A percentile compares a stretch with the other conserved stretches of the same genome.
Conservation (phyloP, 92 coral and sea anemone genomes). For the Isaurus tuberculatus region DNA sequence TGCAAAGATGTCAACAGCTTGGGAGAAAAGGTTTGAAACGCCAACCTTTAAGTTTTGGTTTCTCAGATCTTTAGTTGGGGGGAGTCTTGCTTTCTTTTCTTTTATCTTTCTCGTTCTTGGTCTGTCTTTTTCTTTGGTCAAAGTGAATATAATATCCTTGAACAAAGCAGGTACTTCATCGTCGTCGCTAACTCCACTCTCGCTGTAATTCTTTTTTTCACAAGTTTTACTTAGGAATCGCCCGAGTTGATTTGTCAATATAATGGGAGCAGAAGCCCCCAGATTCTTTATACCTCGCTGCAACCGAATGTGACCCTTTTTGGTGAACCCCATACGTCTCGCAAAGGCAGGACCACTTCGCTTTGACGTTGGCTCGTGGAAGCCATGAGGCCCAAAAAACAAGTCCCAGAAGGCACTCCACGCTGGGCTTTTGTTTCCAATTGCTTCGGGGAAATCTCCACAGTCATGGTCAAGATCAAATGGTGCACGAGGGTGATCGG, state of each 20-base stretch:
- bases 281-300: not conserved
- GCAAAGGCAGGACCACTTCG: conserved; percentile 40
- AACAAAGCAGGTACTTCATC: not conserved
- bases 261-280: not conserved
- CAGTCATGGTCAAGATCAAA: not conserved
- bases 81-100: not conserved
- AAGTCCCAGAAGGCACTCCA: not conserved
- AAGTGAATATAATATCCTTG: not conserved
- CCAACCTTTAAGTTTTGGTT: not conserved
- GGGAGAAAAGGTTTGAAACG: not conserved
- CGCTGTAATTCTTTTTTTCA: not conserved
- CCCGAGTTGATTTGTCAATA: not conserved
- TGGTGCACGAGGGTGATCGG: conserved; percentile 25
- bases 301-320: not conserved
- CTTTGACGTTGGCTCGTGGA: not conserved
- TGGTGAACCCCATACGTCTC: conserved; percentile 1
- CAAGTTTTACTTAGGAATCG: not conserved
- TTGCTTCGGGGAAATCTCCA: not conserved
- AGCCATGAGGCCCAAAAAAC: conserved; percentile 16
- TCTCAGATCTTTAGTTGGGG: not conserved
- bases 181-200: not conserved
- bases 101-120: not conserved
- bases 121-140: not conserved
- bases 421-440: not conserved
- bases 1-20: conserved; percentile 5